These are phyloP conservation scores for Cryptops parisi DNA, from an alignment of 2,888 invertebrate species.

Conservation along the genomic window DNA sequence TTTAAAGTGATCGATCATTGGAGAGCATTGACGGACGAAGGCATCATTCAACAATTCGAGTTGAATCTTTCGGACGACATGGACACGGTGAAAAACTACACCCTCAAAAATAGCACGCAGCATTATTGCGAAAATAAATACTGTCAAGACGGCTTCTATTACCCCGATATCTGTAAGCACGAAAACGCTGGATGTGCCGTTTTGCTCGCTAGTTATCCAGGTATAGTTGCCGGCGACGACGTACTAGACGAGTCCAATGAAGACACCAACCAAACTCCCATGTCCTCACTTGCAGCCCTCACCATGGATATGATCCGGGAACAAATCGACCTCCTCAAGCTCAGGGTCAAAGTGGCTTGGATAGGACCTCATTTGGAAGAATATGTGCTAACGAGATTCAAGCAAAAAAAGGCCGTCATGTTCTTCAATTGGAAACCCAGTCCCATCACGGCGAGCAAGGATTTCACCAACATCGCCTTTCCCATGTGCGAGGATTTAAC, in stretches of 20 bases:
- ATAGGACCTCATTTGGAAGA: constrained; percentile 43
- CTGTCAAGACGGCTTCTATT: constrained; percentile 43
- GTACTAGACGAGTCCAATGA: too few relatives aligned
- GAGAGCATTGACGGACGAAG: constrained; percentile 38
- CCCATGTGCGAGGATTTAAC: constrained; percentile 43
- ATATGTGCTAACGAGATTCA: constrained; percentile 27
- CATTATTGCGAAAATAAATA: constrained; percentile 36
- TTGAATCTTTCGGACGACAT: constrained; percentile 26
- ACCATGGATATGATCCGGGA: constrained; percentile 23
- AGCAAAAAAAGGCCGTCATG: constrained; percentile 36
- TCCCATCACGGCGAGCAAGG: constrained; percentile 33
- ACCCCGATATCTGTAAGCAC: constrained; percentile 41
- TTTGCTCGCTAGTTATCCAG: constrained; percentile 34
- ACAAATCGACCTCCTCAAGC: constrained; percentile 44
- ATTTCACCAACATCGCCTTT: constrained; percentile 44
- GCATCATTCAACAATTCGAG: constrained; percentile 38
- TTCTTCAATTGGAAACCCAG: constrained; percentile 53
- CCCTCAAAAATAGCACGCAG: background rate
- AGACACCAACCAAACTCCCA: too few relatives aligned
- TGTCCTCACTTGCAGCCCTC: constrained; percentile 7
- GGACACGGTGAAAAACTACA: background rate
- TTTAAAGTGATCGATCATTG: constrained; percentile 36
- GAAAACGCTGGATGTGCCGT: constrained; percentile 30
- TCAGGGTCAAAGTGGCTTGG: constrained; percentile 54
- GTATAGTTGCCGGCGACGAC: too few relatives aligned